Evolutionary conservation across 2,888 invertebrate genomes (phyloP), one percentile per base, ranked within the genome.

Genomic region (Lasioglossum oenotherae): DNA sequence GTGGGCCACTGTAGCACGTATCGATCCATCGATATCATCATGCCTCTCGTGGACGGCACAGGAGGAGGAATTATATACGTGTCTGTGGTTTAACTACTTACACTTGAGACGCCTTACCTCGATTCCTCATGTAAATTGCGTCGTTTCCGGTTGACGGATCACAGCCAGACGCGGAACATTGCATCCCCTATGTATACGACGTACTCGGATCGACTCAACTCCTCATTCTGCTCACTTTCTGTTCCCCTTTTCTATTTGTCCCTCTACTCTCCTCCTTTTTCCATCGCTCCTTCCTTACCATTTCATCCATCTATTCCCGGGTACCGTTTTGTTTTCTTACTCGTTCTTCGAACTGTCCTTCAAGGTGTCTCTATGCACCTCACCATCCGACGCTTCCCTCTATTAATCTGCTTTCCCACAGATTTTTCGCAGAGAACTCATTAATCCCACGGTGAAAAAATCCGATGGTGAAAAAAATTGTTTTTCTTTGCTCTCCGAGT

Each of bases 81-180:
- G 88, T 87, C 88, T 90, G 91, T 87, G 92, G 92, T 87, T 91
- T 91, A 91, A 89, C 91, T 89, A 91, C 91, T 93, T 92, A 91
- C 88, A 91, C 90, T 90, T 82, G 87, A 87, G 91, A 91, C 90
- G 89, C 89, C 89, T 90, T 88, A 88, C 90, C 89, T 86, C 91
- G 92, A 93, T 93, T 93, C 91, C 93, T 93, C 93, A 93, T 93
- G 93, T 92, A 93, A 93, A 93, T 93, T 93, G 93, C 93, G 93
- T 92, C 92, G 93, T 93, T 93, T 93, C 92, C 92, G 92, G 89
- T 91, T 93, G 93, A 92, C 92, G 92, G 93, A 93, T 93, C 93
- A 92, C 92, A 93, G 92, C 88, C 92, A 91, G 92, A 92, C 91
- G 89, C 89, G 92, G 90, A 92, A 91, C 90, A 92, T 89, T 93